These are phyloP conservation scores for human (Homo sapiens) DNA, from an alignment of 2,113 vertebrate species.

Conservation along the genomic window GRCh38 chr18:49367501-49368000, in stretches of 20 bases:
- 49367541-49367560: not conserved
- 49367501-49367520: not conserved
- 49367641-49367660: not conserved
- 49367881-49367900: not conserved
- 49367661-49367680: not conserved
- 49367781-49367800: conserved; percentile 37
- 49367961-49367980: not conserved
- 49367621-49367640: not conserved
- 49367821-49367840: not conserved
- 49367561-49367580: not conserved
- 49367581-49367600: not conserved
- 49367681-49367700: not conserved
- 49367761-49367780: not conserved
- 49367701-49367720: conserved; percentile 2
- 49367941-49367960: not conserved
- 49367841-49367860: not conserved
- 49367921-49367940: not conserved
- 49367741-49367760: not conserved
- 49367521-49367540: not conserved
- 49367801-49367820: not conserved
- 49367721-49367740: conserved; percentile 29
- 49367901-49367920: conserved; percentile 35
- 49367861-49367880: not conserved
- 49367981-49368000: not conserved
- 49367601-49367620: conserved; percentile 14